A percentile compares a stretch with the other conserved stretches of the same genome.
Evolutionary conservation across 2,888 invertebrate species (phyloP).

Genomic region (Chironomus tentans): DNA sequence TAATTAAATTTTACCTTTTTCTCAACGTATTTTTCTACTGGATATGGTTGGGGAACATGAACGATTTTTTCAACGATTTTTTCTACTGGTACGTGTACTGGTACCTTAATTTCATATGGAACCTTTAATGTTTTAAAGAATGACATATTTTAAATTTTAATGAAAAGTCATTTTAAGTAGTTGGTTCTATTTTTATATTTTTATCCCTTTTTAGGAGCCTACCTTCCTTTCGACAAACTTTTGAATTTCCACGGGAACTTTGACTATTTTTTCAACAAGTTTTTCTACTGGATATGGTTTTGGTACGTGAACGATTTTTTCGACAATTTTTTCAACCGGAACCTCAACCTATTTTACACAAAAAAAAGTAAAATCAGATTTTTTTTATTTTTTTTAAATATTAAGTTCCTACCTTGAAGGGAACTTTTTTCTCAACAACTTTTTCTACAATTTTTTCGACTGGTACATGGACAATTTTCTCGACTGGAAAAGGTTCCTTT

Average conservation of each 20-base stretch:
- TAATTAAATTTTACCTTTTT: slow-evolving; percentile 37
- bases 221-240: slow-evolving; percentile 43
- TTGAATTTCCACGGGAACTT: slow-evolving; percentile 41
- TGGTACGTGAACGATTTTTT: slow-evolving; percentile 45
- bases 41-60: background rate
- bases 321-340: slow-evolving; percentile 44
- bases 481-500: slow-evolving; percentile 46
- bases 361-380: background rate
- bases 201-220: slow-evolving; percentile 30
- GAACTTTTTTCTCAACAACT: slow-evolving; percentile 43
- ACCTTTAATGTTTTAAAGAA: background rate
- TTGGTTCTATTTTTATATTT: too few relatives aligned
- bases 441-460: slow-evolving; percentile 40
- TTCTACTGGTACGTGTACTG: background rate
- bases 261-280: slow-evolving; percentile 38
- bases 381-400: too few relatives aligned
- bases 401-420: slow-evolving; percentile 45
- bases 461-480: slow-evolving; percentile 42
- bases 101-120: background rate
- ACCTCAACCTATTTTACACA: slow-evolving; percentile 37
- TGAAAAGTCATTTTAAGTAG: too few relatives aligned
- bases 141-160: too few relatives aligned
- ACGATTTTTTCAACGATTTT: background rate
- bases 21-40: slow-evolving; percentile 29
- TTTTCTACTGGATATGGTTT: slow-evolving; percentile 34